These are phyloP conservation scores for Alviniconcha marisindica DNA, from an alignment of 1,140 invertebrate species.

Conservation along the genomic window DNA sequence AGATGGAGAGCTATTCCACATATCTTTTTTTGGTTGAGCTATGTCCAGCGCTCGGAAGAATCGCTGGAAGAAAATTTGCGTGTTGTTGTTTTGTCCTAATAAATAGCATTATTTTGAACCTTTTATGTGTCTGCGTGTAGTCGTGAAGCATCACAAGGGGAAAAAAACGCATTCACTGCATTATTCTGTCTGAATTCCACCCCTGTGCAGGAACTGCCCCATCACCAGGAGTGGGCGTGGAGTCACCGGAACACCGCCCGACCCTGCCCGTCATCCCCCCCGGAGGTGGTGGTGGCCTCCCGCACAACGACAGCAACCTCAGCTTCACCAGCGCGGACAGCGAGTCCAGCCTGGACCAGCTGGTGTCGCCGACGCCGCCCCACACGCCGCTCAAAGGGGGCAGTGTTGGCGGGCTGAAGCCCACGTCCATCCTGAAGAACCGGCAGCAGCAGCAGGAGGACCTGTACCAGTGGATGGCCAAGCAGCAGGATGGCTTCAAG, in stretches of 20 bases:
- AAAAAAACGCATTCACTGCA: no score
- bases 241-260: constrained; percentile 51
- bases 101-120: no score
- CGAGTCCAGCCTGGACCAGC: constrained; percentile 65
- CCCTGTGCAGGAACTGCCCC: background rate
- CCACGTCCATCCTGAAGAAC: constrained; percentile 64
- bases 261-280: constrained; percentile 35
- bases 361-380: constrained; percentile 58
- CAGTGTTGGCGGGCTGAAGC: constrained; percentile 37
- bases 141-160: no score
- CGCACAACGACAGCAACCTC: constrained; percentile 83
- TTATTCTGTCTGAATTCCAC: no score
- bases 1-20: no score
- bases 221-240: constrained; percentile 23
- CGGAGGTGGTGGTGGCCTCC: constrained; percentile 78
- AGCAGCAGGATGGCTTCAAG: constrained; percentile 82
- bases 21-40: no score
- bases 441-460: constrained; percentile 81
- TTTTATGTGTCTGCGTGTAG: no score
- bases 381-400: constrained; percentile 59
- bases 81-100: no score
- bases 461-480: constrained; percentile 94
- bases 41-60: no score
- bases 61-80: no score
- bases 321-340: constrained; percentile 80